A percentile compares a stretch with the other conserved stretches of the same genome.
Conservation (phyloP, 92 coral and sea anemone genomes). For the Epizoanthus stellaris region DNA sequence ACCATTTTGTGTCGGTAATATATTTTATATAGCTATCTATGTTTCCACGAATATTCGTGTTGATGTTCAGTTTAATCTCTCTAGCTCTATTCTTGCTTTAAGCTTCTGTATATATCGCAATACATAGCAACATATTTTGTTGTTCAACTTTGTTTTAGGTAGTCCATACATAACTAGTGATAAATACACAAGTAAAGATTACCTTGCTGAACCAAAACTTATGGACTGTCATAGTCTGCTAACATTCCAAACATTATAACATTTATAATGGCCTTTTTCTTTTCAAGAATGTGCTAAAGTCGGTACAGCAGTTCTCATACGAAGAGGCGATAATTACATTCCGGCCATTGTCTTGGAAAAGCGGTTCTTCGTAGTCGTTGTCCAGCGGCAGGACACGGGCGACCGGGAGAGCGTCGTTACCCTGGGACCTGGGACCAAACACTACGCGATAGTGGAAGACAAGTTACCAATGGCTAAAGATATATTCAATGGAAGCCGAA, state of each 20-base stretch:
- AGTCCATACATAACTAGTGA: no score
- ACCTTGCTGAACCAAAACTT: no score
- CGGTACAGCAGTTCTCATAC: constrained; percentile 70
- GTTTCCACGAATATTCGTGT: no score
- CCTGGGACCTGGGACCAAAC: constrained; percentile 67
- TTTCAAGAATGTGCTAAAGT: constrained; percentile 73
- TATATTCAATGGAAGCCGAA: constrained; percentile 62
- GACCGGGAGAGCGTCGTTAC: constrained; percentile 48
- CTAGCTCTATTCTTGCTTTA: no score
- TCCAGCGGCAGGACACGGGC: constrained; percentile 42
- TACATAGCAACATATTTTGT: no score
- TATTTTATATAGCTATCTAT: no score
- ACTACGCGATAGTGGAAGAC: constrained; percentile 73
- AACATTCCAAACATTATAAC: no score
- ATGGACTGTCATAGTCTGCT: no score
- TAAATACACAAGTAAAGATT: no score
- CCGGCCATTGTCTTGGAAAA: constrained; percentile 60
- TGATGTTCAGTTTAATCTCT: no score
- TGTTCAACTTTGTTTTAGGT: no score
- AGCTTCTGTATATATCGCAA: no score
- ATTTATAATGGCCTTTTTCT: neutral
- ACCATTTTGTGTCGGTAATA: constrained; percentile 55
- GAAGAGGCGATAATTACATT: constrained; percentile 55
- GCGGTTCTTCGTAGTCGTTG: constrained; percentile 56
- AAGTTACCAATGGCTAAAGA: constrained; percentile 54